Conservation (phyloP, 2,113 vertebrate species). For the Anas platyrhynchos region DNA sequence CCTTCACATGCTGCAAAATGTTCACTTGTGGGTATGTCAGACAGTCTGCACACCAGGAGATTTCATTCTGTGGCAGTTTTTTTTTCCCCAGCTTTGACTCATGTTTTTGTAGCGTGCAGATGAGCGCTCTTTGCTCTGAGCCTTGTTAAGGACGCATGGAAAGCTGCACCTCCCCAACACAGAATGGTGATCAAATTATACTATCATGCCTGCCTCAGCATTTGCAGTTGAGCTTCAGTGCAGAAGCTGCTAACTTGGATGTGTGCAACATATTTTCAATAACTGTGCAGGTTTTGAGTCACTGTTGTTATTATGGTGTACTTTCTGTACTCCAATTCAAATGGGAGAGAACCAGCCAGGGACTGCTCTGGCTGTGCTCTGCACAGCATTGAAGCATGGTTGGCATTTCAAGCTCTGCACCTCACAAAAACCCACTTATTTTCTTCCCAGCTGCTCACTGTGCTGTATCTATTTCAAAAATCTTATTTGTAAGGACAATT, state of each 20-base stretch:
- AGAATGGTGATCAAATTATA: background rate
- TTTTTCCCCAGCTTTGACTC: background rate
- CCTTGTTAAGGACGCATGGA: background rate
- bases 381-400: background rate
- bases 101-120: background rate
- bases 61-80: background rate
- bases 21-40: rapidly evolving
- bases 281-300: background rate
- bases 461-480: background rate
- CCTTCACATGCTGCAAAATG: background rate
- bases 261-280: background rate
- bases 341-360: background rate
- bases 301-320: background rate
- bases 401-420: background rate
- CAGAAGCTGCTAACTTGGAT: background rate
- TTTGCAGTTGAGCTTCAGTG: background rate
- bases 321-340: background rate
- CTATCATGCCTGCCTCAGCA: background rate
- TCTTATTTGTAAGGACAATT: background rate
- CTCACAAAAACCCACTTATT: background rate
- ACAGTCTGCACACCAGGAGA: rapidly evolving
- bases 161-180: background rate
- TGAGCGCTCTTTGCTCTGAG: background rate
- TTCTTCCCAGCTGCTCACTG: background rate
- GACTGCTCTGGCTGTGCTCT: background rate